Base-by-base conservation (phyloP, 2,113 vertebrate genomes). In the Scortum barcoo region DNA sequence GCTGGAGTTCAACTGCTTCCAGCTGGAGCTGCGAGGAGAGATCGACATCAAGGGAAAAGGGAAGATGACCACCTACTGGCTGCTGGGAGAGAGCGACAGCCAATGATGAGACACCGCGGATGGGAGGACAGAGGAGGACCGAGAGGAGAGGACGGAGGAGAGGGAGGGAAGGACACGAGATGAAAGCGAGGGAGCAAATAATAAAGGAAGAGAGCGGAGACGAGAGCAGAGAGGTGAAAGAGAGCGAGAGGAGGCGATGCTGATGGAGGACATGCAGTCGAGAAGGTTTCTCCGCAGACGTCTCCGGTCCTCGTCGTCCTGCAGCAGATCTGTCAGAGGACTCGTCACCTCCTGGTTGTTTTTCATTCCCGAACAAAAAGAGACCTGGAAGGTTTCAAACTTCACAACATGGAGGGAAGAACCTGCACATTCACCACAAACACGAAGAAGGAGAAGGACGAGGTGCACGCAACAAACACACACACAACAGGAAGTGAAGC, bases 11-110 rank as follows among this genome's bases (percentile, higher is more conserved):
- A 95, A 95, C 83, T 95, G 96, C 68, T 99, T 99, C 12, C 95
- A 97, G 81, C 92, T 98, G 92, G 96, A 98, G 90, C 95, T 95
- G 56, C 89, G 97, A 72, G 97, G 97, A 1, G 96, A 97, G 1
- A 92, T 99, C 24, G 96, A 98, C 81, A 93, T 99, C 94, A 99
- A 98, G 93, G 97, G 97, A 54, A 98, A 98, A 89, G 97, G 97
- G 1, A 97, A 95, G 90, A 95, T 98, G 92, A 95, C 95, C 82
- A 98, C 97, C 5, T 98, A 97, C 81, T 98, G 97, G 97, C 94
- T 98, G 13, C 91, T 96, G 62, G 96, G 97, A 1, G 96, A 98
- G 86, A 92, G 74, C 51, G 7, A 38, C 74, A 77, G 81, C 84
- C 90, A 90, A 65, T 92, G 86, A 92, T 4, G 2, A 10, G 2